Percentiles rank a stretch among this genome's conserved stretches.
Conservation (phyloP, 2,113 vertebrate genomes). For the Alosa alosa region DNA sequence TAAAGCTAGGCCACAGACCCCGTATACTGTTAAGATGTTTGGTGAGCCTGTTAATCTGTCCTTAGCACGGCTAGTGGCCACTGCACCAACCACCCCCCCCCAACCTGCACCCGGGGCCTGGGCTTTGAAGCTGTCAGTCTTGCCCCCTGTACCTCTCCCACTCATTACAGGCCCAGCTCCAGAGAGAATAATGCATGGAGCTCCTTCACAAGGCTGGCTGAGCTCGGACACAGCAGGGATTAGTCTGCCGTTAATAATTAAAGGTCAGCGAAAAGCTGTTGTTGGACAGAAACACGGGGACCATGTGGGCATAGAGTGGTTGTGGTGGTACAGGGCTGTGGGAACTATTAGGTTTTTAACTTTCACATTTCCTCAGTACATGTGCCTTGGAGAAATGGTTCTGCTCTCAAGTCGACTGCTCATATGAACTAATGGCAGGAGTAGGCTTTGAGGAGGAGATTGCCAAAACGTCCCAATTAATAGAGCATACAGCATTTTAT, state of each 20-base stretch:
- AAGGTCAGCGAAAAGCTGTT: not conserved
- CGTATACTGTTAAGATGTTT: not conserved
- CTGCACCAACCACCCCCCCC: not conserved
- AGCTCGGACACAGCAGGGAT: not conserved
- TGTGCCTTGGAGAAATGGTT: not conserved
- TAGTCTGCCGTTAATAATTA: slow-evolving; percentile 7
- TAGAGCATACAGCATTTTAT: not conserved
- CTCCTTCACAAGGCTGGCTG: not conserved
- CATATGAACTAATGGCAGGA: not conserved
- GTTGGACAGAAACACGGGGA: not conserved
- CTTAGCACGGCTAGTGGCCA: not conserved
- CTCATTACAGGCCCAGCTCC: not conserved
- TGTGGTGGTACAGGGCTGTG: not conserved
- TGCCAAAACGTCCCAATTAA: not conserved
- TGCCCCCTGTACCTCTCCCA: not conserved
- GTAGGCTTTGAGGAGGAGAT: not conserved
- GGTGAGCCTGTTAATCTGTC: not conserved
- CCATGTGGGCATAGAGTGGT: not conserved
- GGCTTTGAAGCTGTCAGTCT: not conserved
- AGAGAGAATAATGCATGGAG: slow-evolving; percentile 9
- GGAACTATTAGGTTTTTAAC: not conserved
- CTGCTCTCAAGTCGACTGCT: not conserved
- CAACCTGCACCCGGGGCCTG: not conserved
- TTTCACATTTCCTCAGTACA: not conserved
- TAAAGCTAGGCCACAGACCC: not conserved